Conservation (phyloP, 2,888 invertebrate genomes). For the Euplexia lucipara region DNA sequence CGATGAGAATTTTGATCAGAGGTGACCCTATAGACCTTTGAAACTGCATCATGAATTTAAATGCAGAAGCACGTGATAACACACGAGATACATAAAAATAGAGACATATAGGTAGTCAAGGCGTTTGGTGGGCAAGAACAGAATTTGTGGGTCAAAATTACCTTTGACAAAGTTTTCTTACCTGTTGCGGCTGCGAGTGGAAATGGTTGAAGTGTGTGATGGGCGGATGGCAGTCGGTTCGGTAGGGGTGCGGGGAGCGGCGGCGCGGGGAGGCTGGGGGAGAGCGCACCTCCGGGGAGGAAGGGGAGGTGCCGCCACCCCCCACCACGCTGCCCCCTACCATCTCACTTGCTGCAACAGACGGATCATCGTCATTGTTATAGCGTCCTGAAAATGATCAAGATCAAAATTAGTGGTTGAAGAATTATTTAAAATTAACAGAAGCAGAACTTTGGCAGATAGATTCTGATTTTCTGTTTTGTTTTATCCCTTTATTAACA, state of each 20-base stretch:
- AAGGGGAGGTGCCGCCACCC: conserved; percentile 73
- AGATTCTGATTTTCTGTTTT: neutral
- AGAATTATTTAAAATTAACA: neutral
- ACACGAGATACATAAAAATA: too few species aligned
- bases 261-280: conserved; percentile 85
- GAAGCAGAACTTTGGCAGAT: neutral
- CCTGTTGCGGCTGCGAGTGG: conserved; percentile 97
- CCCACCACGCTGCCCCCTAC: conserved; percentile 75
- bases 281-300: conserved; percentile 84
- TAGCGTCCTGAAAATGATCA: conserved; percentile 26
- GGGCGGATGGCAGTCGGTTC: conserved; percentile 83
- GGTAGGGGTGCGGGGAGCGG: conserved; percentile 84
- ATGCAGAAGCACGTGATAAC: too few species aligned
- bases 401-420: neutral
- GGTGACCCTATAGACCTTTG: too few species aligned
- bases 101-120: too few species aligned
- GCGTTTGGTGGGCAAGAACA: too few species aligned
- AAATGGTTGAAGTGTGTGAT: conserved; percentile 97
- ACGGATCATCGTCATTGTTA: conserved; percentile 37
- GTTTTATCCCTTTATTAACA: too few species aligned
- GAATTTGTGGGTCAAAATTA: too few species aligned
- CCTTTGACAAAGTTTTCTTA: conserved; percentile 55
- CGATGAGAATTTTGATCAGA: too few species aligned
- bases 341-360: conserved; percentile 74
- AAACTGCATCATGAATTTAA: too few species aligned